Conservation (phyloP, 1,140 invertebrate genomes). For the Lepidotrigona ventralis region DNA sequence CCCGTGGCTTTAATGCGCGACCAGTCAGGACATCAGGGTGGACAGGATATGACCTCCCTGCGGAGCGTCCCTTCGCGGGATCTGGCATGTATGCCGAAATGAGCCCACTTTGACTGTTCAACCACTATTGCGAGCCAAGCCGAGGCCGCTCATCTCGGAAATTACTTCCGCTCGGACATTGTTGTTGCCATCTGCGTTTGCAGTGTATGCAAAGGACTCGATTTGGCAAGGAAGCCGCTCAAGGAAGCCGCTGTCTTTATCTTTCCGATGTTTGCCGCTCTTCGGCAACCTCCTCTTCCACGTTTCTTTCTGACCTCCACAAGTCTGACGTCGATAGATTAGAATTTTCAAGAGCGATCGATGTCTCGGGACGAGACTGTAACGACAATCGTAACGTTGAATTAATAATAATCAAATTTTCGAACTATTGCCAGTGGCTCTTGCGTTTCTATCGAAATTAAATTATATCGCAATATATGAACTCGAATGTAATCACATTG, state of each 20-base stretch:
- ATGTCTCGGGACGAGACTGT: background rate
- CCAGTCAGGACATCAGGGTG: constrained; percentile 56
- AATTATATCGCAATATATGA: background rate
- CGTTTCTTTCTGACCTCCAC: background rate
- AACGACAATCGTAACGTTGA: background rate
- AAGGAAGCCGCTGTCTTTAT: constrained; percentile 57
- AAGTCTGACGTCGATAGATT: background rate
- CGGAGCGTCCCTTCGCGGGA: constrained; percentile 68
- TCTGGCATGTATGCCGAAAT: constrained; percentile 72
- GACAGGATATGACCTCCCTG: constrained; percentile 79
- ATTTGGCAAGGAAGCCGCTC: constrained; percentile 50
- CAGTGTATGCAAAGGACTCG: constrained; percentile 57
- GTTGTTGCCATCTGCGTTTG: constrained; percentile 57
- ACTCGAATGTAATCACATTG: too few species aligned
- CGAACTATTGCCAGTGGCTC: background rate
- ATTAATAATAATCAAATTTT: too few species aligned
- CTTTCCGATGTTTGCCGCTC: constrained; percentile 40
- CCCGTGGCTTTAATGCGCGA: constrained; percentile 58
- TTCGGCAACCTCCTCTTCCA: background rate
- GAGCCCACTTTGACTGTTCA: constrained; percentile 80
- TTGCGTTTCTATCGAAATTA: background rate
- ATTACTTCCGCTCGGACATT: constrained; percentile 77
- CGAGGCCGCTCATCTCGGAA: constrained; percentile 77
- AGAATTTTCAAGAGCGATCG: background rate
- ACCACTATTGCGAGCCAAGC: constrained; percentile 76